phyloP scores from a whole-genome alignment of 2,113 vertebrate genomes.

The Marcusenius ussheri region DNA sequence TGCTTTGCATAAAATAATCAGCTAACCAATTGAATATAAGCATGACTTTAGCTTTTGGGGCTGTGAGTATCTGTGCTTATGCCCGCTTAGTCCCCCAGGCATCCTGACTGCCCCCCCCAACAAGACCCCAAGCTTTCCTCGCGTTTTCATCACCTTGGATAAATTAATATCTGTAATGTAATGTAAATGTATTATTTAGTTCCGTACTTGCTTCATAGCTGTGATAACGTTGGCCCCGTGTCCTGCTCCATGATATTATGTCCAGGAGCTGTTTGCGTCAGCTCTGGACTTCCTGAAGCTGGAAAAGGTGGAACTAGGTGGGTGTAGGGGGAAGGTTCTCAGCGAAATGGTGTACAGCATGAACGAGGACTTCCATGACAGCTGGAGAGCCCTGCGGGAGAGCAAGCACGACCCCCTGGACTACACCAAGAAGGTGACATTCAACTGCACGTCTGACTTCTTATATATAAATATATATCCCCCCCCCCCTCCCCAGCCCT shows the following conservation, averaged over 20 bases:
- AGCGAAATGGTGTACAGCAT: slow-evolving; percentile 53
- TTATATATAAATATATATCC: neutral
- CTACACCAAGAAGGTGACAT: slow-evolving; percentile 49
- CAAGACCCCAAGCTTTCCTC: neutral
- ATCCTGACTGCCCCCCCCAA: neutral
- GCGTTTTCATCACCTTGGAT: neutral
- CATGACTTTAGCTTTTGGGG: neutral
- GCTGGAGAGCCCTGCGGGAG: slow-evolving; percentile 56
- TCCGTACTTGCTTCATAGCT: neutral
- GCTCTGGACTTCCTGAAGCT: slow-evolving; percentile 63
- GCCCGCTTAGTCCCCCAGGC: neutral
- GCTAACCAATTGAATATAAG: neutral
- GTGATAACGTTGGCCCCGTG: too few relatives aligned
- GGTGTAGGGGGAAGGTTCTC: slow-evolving; percentile 54
- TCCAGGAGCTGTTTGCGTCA: slow-evolving; percentile 63
- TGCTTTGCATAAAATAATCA: neutral
- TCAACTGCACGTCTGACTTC: neutral
- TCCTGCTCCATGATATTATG: slow-evolving; percentile 9
- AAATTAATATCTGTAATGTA: neutral
- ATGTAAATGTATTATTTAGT: neutral
- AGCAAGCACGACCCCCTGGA: slow-evolving; percentile 63
- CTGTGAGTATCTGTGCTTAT: neutral
- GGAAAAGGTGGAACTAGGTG: slow-evolving; percentile 57
- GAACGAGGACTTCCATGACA: slow-evolving; percentile 60
- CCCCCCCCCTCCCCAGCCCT: neutral